These are phyloP conservation scores for Spodoptera littoralis DNA, from an alignment of 2,888 invertebrate genomes.

Conservation along the genomic window DNA sequence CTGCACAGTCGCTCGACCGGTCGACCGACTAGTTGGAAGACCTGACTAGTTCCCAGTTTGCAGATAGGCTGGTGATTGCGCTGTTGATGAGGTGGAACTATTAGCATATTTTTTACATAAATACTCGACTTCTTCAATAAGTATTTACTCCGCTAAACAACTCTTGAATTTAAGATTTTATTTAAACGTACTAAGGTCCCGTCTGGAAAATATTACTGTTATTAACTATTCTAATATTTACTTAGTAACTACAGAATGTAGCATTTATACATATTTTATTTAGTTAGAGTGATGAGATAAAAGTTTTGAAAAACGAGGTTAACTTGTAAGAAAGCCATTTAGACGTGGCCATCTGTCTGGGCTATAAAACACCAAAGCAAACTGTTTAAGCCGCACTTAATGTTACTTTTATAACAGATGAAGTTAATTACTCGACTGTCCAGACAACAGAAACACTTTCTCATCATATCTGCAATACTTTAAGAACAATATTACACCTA, in stretches of 20 bases:
- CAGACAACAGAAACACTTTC: constrained; percentile 20
- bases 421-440: constrained; percentile 36
- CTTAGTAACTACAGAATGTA: not conserved
- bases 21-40: constrained; percentile 31
- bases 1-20: constrained; percentile 41
- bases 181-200: too few species aligned
- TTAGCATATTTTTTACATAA: constrained; percentile 10
- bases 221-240: constrained; percentile 11
- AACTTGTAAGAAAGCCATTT: constrained; percentile 39
- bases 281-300: constrained; percentile 21
- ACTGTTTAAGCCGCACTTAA: constrained; percentile 27
- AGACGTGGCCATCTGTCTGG: constrained; percentile 39
- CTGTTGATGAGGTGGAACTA: constrained; percentile 21
- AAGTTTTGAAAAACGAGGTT: constrained; percentile 36
- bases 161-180: not conserved
- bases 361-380: constrained; percentile 32
- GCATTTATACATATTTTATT: constrained; percentile 21
- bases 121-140: not conserved
- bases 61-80: constrained; percentile 30
- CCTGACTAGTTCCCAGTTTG: constrained; percentile 18
- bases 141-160: not conserved
- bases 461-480: not conserved
- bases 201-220: not conserved
- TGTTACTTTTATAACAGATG: constrained; percentile 27
- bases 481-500: too few species aligned